phyloP scores from a whole-genome alignment of 2,797 vertebrate species.

The Tokudaia tokunoshimensis region DNA sequence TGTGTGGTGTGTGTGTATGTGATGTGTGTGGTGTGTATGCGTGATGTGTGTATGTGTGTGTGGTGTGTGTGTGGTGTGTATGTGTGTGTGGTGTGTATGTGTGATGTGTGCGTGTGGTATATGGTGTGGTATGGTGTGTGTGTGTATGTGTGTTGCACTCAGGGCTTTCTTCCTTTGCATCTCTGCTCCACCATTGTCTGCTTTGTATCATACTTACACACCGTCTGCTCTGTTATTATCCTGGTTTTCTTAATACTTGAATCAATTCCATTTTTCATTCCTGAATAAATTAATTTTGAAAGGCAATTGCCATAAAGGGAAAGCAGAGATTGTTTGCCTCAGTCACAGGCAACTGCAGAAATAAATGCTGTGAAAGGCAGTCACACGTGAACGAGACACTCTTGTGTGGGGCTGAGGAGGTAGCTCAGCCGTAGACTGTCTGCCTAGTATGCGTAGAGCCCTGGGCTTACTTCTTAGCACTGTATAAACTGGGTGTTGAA shows the following conservation, averaged over 20 bases:
- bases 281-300: conserved; percentile 75
- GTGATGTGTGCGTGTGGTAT: no score
- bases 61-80: no score
- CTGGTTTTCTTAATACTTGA: conserved; percentile 53
- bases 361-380: conserved; percentile 37
- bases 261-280: conserved; percentile 33
- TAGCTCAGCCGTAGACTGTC: not conserved
- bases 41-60: no score
- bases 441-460: not conserved
- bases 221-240: conserved; percentile 27
- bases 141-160: not conserved
- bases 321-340: conserved; percentile 46
- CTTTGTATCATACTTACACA: conserved; percentile 27
- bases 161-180: not conserved
- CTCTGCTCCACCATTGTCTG: not conserved
- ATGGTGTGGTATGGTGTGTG: not conserved
- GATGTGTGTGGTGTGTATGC: no score
- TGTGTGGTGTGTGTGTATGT: no score
- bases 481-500: not conserved
- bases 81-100: no score
- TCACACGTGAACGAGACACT: conserved; percentile 24
- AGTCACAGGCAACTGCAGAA: conserved; percentile 32
- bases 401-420: not conserved
- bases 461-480: not conserved
- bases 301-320: conserved; percentile 56